Base-by-base conservation (phyloP, 1,140 invertebrate genomes). In the Drosophila chauvacae region DNA sequence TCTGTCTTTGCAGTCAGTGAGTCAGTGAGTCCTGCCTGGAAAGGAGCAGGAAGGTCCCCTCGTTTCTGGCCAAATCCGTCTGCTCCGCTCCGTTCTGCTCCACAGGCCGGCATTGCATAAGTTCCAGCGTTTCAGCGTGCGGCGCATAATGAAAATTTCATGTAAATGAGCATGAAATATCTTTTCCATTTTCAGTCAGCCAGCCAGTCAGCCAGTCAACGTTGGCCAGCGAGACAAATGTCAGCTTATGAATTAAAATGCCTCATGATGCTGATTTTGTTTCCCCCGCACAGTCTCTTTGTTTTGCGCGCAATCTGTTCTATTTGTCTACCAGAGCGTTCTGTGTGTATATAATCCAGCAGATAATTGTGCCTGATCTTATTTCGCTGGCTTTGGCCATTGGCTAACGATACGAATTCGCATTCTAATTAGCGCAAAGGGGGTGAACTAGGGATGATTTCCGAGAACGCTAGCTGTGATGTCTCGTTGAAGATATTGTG, bases 151-250 rank as follows among this genome's bases (percentile, higher is more conserved):
- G 88, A 91, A 91, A 91, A 88, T 91, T 91, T 91, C 84, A 91
- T 91, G 88, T 91, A 91, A 91, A 91, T 91, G 88, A 91, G 88
- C 88, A 88, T 91, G 82, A 91, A 91, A 91, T 88, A 91, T 91
- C 81, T 91, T 73, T 88, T 85, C 83, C 88, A 91, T 91, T 91
- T 70, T 80, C 79, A 83, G 76, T 60, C 70, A 72, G 80, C 35
- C 58, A 74, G 57, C 13, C 66, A 66, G 65, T n/a, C 69, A 69
- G 66, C 26, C 68, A 80, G 50, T 41, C 63, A 48, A 47, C 65
- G 57, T 69, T 55, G 73, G 68, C 78, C 62, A 48, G 66, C 58
- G 66, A 88, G 88, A 91, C 88, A 91, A 91, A 91, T 91, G 88
- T 88, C 84, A 88, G 88, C 88, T 91, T 91, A 91, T 91, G 88